Percentiles rank a stretch among this genome's conserved stretches.
Evolutionary conservation across 2,797 vertebrate species (phyloP).

Genomic region (Pangasius macronema): DNA sequence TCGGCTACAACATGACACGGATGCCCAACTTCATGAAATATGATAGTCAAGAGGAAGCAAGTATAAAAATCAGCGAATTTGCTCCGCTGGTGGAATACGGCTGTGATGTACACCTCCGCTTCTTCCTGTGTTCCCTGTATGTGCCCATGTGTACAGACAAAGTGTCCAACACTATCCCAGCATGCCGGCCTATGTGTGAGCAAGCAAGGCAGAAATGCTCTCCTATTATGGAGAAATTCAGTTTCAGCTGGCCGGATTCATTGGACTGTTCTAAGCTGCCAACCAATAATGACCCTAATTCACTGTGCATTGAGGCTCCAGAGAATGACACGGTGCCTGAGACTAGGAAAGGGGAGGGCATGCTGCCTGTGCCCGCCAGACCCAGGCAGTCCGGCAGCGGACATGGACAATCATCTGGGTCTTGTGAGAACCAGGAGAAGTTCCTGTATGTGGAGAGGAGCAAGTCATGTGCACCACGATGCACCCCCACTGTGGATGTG

Average conservation of each 20-base stretch:
- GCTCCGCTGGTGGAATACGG: slow-evolving; percentile 85
- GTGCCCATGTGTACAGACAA: slow-evolving; percentile 88
- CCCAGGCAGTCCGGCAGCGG: slow-evolving; percentile 62
- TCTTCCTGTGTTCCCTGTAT: slow-evolving; percentile 88
- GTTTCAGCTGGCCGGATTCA: slow-evolving; percentile 84
- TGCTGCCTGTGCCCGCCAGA: slow-evolving; percentile 74
- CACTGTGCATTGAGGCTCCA: slow-evolving; percentile 86
- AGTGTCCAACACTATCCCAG: slow-evolving; percentile 84
- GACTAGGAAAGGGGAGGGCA: slow-evolving; percentile 74
- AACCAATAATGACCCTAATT: slow-evolving; percentile 85
- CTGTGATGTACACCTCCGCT: slow-evolving; percentile 85
- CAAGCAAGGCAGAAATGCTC: slow-evolving; percentile 82
- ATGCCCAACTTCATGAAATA: slow-evolving; percentile 89
- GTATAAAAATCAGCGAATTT: slow-evolving; percentile 83
- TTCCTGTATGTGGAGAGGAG: slow-evolving; percentile 85
- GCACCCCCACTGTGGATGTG: slow-evolving; percentile 80
- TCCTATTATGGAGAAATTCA: slow-evolving; percentile 86
- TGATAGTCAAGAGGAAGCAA: slow-evolving; percentile 82
- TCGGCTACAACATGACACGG: slow-evolving; percentile 88
- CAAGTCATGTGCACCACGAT: slow-evolving; percentile 80
- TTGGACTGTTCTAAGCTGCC: slow-evolving; percentile 82
- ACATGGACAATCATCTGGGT: slow-evolving; percentile 52
- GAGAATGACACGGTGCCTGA: slow-evolving; percentile 77
- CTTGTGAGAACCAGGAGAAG: slow-evolving; percentile 81
- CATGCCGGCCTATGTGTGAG: slow-evolving; percentile 89